Evolutionary conservation across 2,888 invertebrate genomes (phyloP).

Genomic region (Chromoteleia sp.): DNA sequence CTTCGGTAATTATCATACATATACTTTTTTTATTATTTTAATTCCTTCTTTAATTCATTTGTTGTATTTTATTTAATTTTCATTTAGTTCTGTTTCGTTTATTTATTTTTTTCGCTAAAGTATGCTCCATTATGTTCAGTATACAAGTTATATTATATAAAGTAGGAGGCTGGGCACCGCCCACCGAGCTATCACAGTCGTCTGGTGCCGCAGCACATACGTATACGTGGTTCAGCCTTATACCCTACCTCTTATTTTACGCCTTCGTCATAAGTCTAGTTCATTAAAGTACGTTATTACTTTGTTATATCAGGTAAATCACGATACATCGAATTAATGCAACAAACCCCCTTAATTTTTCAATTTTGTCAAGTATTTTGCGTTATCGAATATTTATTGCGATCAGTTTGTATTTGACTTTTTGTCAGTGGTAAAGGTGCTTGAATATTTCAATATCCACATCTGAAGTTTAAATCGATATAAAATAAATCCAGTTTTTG

Average conservation of each 20-base stretch:
- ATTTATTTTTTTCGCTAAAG: constrained; percentile 69
- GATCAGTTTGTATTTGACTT: constrained; percentile 37
- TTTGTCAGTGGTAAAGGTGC: constrained; percentile 10
- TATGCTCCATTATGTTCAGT: constrained; percentile 77
- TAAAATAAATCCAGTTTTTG: constrained; percentile 24
- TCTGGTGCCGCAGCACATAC: constrained; percentile 85
- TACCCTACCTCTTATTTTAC: constrained; percentile 82
- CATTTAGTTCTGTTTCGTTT: constrained; percentile 43
- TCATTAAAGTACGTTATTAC: constrained; percentile 71
- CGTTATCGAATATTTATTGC: constrained; percentile 46
- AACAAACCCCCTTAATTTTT: constrained; percentile 62
- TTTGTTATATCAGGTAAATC: constrained; percentile 71
- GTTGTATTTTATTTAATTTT: constrained; percentile 33
- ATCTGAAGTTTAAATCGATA: constrained; percentile 2
- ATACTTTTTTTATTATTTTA: constrained; percentile 59
- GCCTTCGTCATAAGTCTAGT: constrained; percentile 68
- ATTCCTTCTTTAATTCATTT: constrained; percentile 40
- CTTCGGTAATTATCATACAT: constrained; percentile 73
- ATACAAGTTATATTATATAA: constrained; percentile 82
- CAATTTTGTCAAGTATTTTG: constrained; percentile 34
- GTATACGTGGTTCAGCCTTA: constrained; percentile 85
- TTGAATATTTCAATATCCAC: constrained; percentile 29
- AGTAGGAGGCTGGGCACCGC: constrained; percentile 85
- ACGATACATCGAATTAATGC: constrained; percentile 71
- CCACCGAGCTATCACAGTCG: constrained; percentile 85